Conservation (phyloP, 2,888 invertebrate species). For the Tethea ocularis region DNA sequence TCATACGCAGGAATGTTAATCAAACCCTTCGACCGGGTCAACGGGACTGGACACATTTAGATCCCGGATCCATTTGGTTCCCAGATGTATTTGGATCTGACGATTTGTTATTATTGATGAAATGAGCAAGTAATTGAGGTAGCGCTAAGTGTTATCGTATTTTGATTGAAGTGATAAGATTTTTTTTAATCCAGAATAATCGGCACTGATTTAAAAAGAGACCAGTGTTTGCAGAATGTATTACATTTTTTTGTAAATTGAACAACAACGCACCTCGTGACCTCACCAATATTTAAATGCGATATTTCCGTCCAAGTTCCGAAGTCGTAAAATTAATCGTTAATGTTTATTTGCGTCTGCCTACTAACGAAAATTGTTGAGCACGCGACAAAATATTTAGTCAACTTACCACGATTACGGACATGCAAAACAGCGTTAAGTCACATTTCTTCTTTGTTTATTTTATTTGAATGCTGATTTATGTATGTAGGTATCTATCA, state of each 20-base stretch:
- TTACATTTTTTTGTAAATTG: slow-evolving; percentile 20
- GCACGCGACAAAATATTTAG: slow-evolving; percentile 73
- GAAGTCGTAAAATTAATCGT: slow-evolving; percentile 51
- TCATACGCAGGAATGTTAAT: slow-evolving; percentile 73
- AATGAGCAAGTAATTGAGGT: slow-evolving; percentile 6
- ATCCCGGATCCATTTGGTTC: slow-evolving; percentile 3
- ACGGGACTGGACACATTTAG: slow-evolving; percentile 27
- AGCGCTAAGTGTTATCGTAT: background rate
- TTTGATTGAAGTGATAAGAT: background rate
- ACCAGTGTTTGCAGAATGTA: no score
- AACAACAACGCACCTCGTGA: slow-evolving; percentile 14
- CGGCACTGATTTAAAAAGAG: no score
- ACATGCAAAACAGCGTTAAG: slow-evolving; percentile 60
- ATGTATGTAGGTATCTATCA: slow-evolving; percentile 23
- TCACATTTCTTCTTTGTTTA: slow-evolving; percentile 50
- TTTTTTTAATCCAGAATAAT: no score
- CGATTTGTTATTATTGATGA: slow-evolving; percentile 7
- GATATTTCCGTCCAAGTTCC: slow-evolving; percentile 33
- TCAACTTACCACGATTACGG: slow-evolving; percentile 54
- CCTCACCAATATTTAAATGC: slow-evolving; percentile 33
- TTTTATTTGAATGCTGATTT: slow-evolving; percentile 32
- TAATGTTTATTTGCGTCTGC: slow-evolving; percentile 54
- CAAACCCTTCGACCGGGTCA: slow-evolving; percentile 58
- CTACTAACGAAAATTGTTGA: slow-evolving; percentile 44
- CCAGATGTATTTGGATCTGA: background rate